Base-by-base conservation (phyloP, 2,113 vertebrate species). In the Scatophagus argus region DNA sequence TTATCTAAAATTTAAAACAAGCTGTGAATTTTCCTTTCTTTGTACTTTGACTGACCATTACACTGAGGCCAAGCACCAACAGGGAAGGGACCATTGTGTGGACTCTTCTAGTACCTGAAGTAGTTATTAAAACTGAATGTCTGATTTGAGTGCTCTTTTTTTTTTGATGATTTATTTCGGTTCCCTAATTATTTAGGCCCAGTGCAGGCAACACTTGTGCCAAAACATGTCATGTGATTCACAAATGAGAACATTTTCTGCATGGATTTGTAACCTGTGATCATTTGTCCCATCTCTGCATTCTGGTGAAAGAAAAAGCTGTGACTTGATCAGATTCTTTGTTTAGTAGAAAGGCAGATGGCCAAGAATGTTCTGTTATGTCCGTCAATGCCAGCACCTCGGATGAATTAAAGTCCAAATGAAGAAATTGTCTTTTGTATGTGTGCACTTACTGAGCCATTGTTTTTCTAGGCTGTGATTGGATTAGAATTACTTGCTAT, bases 351-450 rank as follows among this genome's bases (percentile, higher is more conserved):
- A 67, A 51, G 56, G 25, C 29, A 73, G 58, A 82, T 0, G 5
- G 43, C 65, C 73, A 69, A 75, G 38, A 61, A 25, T 58, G 66
- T 77, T 65, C 49, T 88, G 68, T 85, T 49, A 69, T 67, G 36
- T 83, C 61, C 86, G 79, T 77, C 39, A 59, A 71, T 81, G 85
- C 83, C 82, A 86, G 80, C 36, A 44, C 73, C 74, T 55, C 19
- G 51, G 56, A 64, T 29, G 11, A 86, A 74, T 75, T 66, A 91
- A 93, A 90, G 71, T 87, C 71, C 52, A 74, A 77, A 25, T 78
- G 49, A 69, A 12, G 34, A 64, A 72, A 10, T 16, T 3, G 3
- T 39, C 21, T 34, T 9, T 43, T 21, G 6, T 36, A 0, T 47
- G 3, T 56, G 21, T 55, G 9, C 5, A 31, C 4, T 43, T 46